These are phyloP conservation scores for Carettochelys insculpta DNA, from an alignment of 2,113 vertebrate species.

Conservation along the genomic window DNA sequence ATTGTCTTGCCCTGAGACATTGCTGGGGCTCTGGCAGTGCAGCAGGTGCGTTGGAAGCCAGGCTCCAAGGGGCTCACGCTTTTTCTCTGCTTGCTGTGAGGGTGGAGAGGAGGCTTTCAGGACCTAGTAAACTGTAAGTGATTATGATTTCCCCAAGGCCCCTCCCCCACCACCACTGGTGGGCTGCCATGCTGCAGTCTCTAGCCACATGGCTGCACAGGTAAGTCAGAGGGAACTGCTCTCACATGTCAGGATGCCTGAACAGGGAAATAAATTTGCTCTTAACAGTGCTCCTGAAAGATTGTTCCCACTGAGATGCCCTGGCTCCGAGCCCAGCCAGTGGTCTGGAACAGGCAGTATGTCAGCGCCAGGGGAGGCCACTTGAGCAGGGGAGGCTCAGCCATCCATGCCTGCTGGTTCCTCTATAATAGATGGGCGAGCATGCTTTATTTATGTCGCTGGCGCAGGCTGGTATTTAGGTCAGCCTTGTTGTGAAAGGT, in stretches of 20 bases:
- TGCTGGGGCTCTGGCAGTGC: fast-evolving
- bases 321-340: background rate
- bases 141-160: background rate
- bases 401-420: background rate
- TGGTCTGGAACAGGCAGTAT: background rate
- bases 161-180: too few species aligned
- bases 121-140: background rate
- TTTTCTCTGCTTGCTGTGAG: background rate
- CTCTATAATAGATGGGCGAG: background rate
- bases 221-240: background rate
- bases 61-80: background rate
- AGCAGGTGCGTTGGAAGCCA: fast-evolving
- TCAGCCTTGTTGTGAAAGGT: background rate
- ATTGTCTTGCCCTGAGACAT: too few species aligned
- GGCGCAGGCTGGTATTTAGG: background rate
- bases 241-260: background rate
- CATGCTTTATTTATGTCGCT: background rate
- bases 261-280: background rate
- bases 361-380: background rate
- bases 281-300: background rate
- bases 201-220: background rate
- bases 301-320: fast-evolving
- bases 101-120: background rate
- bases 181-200: too few species aligned
- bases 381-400: background rate